These are phyloP conservation scores for Synanthedon myopaeformis DNA, from an alignment of 2,888 invertebrate genomes.

Conservation along the genomic window DNA sequence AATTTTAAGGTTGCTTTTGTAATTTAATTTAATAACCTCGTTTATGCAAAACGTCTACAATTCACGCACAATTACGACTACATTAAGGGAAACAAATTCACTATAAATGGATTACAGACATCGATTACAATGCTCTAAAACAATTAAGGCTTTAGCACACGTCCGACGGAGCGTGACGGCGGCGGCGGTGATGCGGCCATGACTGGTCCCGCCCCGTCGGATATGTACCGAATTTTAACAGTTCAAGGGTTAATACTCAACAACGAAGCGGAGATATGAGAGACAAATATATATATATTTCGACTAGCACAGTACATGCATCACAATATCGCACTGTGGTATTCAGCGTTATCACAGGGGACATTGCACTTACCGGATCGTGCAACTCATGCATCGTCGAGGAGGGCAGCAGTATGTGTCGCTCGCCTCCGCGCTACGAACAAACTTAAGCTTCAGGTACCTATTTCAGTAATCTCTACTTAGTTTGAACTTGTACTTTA, in stretches of 20 bases:
- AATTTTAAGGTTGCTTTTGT: too few relatives aligned
- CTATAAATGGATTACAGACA: not conserved
- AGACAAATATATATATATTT: not conserved
- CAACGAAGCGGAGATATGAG: too few relatives aligned
- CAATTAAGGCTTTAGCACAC: too few relatives aligned
- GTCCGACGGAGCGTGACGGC: too few relatives aligned
- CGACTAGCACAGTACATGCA: not conserved
- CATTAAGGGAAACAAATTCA: not conserved
- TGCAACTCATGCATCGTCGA: slow-evolving; percentile 71
- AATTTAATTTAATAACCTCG: too few relatives aligned
- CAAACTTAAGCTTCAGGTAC: slow-evolving; percentile 17
- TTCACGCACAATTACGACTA: too few relatives aligned
- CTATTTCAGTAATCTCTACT: not conserved
- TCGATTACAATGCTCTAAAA: too few relatives aligned
- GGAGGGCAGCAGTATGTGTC: slow-evolving; percentile 63
- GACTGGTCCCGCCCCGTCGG: too few relatives aligned
- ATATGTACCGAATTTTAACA: too few relatives aligned
- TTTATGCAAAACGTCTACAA: too few relatives aligned
- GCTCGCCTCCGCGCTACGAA: slow-evolving; percentile 63
- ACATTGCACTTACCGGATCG: slow-evolving; percentile 65
- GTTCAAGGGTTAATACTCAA: too few relatives aligned
- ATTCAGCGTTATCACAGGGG: slow-evolving; percentile 5
- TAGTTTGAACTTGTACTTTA: not conserved
- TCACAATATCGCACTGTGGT: not conserved
- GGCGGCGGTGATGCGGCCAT: too few relatives aligned